A percentile compares a stretch with the other conserved stretches of the same genome.
These are phyloP conservation scores for Muscidifurax raptorellus DNA, from an alignment of 1,140 invertebrate species.

Conservation along the genomic window DNA sequence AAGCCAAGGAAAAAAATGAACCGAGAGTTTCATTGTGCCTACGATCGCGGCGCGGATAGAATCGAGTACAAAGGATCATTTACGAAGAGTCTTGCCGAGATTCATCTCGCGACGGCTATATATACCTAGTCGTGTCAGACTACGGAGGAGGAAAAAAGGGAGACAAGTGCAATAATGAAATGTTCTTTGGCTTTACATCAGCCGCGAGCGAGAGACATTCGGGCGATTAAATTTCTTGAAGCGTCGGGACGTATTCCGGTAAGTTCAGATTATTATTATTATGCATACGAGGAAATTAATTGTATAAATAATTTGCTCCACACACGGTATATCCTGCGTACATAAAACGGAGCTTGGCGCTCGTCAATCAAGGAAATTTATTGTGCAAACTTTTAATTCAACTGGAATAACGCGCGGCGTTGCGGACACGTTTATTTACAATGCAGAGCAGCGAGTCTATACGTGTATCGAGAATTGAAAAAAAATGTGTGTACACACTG, in stretches of 20 bases:
- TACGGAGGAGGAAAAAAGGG: not conserved
- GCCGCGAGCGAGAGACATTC: no score
- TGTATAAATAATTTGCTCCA: not conserved
- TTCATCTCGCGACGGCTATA: not conserved
- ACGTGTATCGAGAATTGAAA: not conserved
- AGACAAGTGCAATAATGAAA: conserved; percentile 6
- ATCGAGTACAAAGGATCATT: conserved; percentile 32
- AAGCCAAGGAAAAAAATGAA: not conserved
- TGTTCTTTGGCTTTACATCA: not conserved
- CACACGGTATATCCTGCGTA: not conserved
- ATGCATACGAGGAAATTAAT: not conserved
- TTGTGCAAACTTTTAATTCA: not conserved
- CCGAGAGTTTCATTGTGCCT: not conserved
- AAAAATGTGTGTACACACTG: not conserved
- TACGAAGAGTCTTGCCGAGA: not conserved
- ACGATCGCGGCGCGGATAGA: not conserved
- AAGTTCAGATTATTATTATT: not conserved
- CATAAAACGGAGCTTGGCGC: not conserved
- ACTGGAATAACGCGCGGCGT: not conserved
- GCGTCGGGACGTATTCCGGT: not conserved
- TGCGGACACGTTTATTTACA: not conserved
- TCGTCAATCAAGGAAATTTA: not conserved
- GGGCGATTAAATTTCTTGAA: not conserved
- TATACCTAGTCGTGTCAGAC: no score
- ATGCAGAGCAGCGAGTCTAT: no score